Evolutionary conservation across 1,140 invertebrate genomes (phyloP), one percentile per base, ranked within the genome.

Genomic region (Arion vulgaris): DNA sequence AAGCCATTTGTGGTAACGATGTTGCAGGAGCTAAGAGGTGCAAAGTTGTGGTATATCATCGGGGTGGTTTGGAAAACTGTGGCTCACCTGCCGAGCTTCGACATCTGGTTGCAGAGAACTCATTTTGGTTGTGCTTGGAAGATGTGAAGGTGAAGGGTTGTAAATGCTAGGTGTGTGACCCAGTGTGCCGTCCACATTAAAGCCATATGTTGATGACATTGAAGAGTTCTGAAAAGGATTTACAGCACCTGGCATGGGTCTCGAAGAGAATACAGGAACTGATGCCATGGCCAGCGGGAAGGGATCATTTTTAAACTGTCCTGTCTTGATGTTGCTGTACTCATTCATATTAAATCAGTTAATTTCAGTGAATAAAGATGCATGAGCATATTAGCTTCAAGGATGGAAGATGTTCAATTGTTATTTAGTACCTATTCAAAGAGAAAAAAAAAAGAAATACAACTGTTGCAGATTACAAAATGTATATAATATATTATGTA

Each of bases 1-100:
- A 45, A 45, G 26, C 71, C 23, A 41, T 39, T 41, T 45, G 71
- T 39, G 36, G 36, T 45, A 19, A 72, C 36, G 28, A 45, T 72
- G 41, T 72, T 41, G 23, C 71, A 41, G 1, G 41, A 41, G 38
- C 28, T 66, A 34, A 66, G 62, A 7, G 62, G 62, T 66, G 62
- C 32, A 66, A 66, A 66, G 62, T 66, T 66, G 62, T 66, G 62
- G 62, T 66, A 66, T 7, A 66, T 2, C 62, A 66, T 23, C 11
- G 62, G 28, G 32, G 62, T 36, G 71, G 39, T 72, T 72, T 15
- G 41, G 1, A 72, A 72, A 72, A 45, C 41, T 72, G 71, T 72
- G 71, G 41, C 28, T 41, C 41, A 72, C 26, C 17, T 39, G 36
- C 9, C 38, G 36, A 72, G 36, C 13, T 72, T 72, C 71, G 1